phyloP scores from a whole-genome alignment of 2,113 vertebrate species.

The Paramormyrops kingsleyae region DNA sequence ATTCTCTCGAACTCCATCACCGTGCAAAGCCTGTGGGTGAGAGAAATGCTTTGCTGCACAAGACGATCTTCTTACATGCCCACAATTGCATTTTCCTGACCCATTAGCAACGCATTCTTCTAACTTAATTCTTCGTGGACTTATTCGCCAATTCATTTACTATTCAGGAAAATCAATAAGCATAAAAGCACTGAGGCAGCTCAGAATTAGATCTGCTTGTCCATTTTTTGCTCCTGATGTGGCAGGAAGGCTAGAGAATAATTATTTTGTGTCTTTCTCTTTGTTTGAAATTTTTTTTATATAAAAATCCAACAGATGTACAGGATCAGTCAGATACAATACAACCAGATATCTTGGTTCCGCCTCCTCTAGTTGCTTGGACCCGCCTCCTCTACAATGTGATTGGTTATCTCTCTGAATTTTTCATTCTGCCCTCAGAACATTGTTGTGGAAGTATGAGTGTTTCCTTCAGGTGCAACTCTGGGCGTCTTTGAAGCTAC shows the following conservation, averaged over 20 bases:
- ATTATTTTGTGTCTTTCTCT: not conserved
- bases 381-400: not conserved
- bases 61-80: not conserved
- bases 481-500: not conserved
- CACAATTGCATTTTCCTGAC: not conserved
- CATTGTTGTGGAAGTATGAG: not conserved
- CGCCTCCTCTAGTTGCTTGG: too few species aligned
- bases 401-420: not conserved
- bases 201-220: not conserved
- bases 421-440: not conserved
- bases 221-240: not conserved
- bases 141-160: constrained; percentile 3
- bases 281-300: not conserved
- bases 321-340: too few species aligned
- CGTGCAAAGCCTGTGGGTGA: not conserved
- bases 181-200: not conserved
- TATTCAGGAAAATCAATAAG: constrained; percentile 12
- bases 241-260: not conserved
- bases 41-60: not conserved
- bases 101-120: not conserved
- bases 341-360: not conserved
- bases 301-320: not conserved
- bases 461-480: not conserved
- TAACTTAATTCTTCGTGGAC: not conserved
- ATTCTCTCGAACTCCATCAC: not conserved